Evolutionary conservation across 2,113 vertebrate species (phyloP), one percentile per base, ranked within the genome.

Genomic region (Buteo buteo): DNA sequence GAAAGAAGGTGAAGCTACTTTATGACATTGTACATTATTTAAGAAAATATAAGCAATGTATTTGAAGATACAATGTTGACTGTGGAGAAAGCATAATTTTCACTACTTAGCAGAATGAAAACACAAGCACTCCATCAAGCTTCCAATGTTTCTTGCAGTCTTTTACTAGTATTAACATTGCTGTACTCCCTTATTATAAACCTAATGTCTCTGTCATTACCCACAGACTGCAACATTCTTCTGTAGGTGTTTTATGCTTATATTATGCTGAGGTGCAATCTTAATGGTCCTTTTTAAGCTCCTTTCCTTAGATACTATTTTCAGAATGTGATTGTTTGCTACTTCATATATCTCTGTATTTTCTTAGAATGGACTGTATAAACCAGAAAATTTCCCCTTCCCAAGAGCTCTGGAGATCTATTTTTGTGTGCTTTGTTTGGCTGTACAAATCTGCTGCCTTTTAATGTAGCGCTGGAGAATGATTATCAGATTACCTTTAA

Each of bases 361-460:
- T 96, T 80, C 38, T 82, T 93, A n/a, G 80, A 91, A 82, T 38
- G 32, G 61, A 34, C 52, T 47, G 15, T 34, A n/a, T 47, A 80
- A 92, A 80, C 36, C 24, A 82, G 55, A 93, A 83, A 83, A 59
- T 57, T 55, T 84, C 28, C 9, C 73, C 28, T 50, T 95, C 79
- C 31, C 13, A n/a, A 59, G 29, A 70, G 8, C 90, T 82, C 13
- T 72, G 54, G 44, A 17, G 17, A 64, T 66, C 36, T 94, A 57
- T 86, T 92, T 92, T 65, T 66, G 12, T 65, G 10, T 84, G 83
- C 31, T 94, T 88, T 94, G 24, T 64, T 95, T 90, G 93, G 90
- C 82, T 92, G 61, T 66, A 84, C 58, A 73, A 61, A 81, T 93
- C 25, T 79, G 20, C 55, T 84, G 50, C 61, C 36, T 86, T 36